phyloP scores from a whole-genome alignment of 2,888 invertebrate species.

The Drosophila percnosoma region DNA sequence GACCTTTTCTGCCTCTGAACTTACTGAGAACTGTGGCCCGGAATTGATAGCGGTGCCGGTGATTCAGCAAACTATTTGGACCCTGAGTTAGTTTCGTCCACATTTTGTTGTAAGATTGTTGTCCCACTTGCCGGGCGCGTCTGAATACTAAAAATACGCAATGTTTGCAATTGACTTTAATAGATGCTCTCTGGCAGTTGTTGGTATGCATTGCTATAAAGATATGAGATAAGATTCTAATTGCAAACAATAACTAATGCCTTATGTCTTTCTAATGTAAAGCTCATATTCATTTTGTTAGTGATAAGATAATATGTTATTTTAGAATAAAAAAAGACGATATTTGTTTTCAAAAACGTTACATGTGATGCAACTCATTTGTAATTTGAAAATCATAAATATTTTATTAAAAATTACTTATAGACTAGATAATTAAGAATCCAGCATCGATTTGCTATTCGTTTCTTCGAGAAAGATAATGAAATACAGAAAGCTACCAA shows the following conservation, averaged over 20 bases:
- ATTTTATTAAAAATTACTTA: background rate
- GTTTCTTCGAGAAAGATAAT: slow-evolving; percentile 74
- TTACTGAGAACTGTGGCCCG: slow-evolving; percentile 70
- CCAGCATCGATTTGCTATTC: slow-evolving; percentile 74
- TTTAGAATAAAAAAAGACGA: background rate
- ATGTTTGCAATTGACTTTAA: slow-evolving; percentile 24
- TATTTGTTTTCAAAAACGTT: background rate
- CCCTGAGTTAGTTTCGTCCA: slow-evolving; percentile 28
- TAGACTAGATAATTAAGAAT: slow-evolving; percentile 20
- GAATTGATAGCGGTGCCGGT: slow-evolving; percentile 64
- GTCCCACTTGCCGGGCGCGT: background rate
- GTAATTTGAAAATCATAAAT: background rate
- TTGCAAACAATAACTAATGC: background rate
- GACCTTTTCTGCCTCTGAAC: slow-evolving; percentile 5
- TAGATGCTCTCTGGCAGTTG: background rate
- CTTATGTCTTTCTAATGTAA: background rate
- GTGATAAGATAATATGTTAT: background rate
- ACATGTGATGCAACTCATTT: background rate
- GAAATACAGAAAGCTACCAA: slow-evolving; percentile 67
- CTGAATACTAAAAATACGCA: slow-evolving; percentile 15
- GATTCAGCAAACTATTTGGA: slow-evolving; percentile 55
- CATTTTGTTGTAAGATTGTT: slow-evolving; percentile 33
- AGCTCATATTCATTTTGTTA: background rate
- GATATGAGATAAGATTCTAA: slow-evolving; percentile 33
- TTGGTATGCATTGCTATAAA: slow-evolving; percentile 21